Evolutionary conservation across 2,888 invertebrate genomes (phyloP), one percentile per base, ranked within the genome.

Genomic region (Andrena dorsata): DNA sequence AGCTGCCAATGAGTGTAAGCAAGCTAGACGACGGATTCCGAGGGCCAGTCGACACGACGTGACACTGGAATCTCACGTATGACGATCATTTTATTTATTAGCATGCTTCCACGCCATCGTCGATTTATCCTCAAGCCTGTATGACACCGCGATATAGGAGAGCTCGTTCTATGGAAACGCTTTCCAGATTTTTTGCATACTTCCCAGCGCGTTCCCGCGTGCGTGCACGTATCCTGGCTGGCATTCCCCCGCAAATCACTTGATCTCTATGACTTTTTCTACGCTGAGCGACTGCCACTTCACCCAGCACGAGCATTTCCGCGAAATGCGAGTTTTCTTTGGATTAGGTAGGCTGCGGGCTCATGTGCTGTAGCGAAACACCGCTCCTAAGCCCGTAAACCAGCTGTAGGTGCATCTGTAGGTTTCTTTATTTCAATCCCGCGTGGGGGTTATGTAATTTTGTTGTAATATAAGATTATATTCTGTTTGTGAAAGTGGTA

Each of bases 41-140:
- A 0, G 53, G 53, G 20, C 53, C 53, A 23, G 20, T 51, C 20
- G 51, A 20, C 20, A 0, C 60, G 58, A 71, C 41, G 49, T 47
- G n/a, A 28, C 65, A 35, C 20, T 58, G 83, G 83, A 85, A 85
- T 85, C 58, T 56, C 73, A 72, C 82, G 76, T 61, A 79, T 69
- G 79, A 72, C 78, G 35, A 53, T 53, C 47, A 76, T 85, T 80
- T 71, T 68, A 73, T 80, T 73, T 66, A 76, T 86, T 76, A 70
- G 75, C 84, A 63, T 79, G 58, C 56, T 72, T 70, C 4, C 58
- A 47, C 64, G 35, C 70, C 79, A 60, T 82, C 74, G 58, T 75
- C 80, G 66, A 70, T 80, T 85, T 80, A 65, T 68, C 60, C 51
- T 30, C 23, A 49, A 20, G 23, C 2, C 3, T 32, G 7, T 20